Percentiles rank a stretch among this genome's conserved stretches.
Evolutionary conservation across 1,140 invertebrate species (phyloP).

Genomic region (silkworm (Bombyx mori)): DNA sequence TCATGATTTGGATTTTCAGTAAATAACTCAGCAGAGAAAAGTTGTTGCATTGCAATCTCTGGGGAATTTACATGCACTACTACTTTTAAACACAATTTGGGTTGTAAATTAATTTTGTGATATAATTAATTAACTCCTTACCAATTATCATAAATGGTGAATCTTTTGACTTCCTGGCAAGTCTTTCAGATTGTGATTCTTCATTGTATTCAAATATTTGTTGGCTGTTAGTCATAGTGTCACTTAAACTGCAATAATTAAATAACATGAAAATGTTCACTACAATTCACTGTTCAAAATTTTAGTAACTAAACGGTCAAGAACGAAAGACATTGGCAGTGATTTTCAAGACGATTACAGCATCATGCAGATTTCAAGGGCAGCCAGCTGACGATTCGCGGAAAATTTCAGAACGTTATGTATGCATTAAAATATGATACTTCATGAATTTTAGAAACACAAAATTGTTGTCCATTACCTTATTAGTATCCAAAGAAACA

Average conservation of each 20-base stretch:
- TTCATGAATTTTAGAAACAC: too few relatives aligned
- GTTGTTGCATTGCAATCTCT: background rate
- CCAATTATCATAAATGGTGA: conserved; percentile 78
- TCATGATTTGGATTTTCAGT: too few relatives aligned
- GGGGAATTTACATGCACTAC: background rate
- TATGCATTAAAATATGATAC: too few relatives aligned
- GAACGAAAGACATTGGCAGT: too few relatives aligned
- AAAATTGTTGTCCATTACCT: too few relatives aligned
- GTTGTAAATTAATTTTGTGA: background rate
- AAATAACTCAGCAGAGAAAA: too few relatives aligned
- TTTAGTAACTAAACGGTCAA: background rate
- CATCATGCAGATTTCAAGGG: background rate
- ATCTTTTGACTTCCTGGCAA: conserved; percentile 77
- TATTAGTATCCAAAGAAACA: too few relatives aligned
- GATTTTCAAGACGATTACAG: too few relatives aligned
- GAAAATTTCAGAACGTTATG: too few relatives aligned
- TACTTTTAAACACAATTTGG: background rate
- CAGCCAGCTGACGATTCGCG: background rate
- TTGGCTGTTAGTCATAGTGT: conserved; percentile 25
- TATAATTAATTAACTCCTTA: conserved; percentile 36
- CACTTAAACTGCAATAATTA: conserved; percentile 9
- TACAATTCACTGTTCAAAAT: background rate
- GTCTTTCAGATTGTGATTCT: conserved; percentile 69
- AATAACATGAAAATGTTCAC: background rate
- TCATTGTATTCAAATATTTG: conserved; percentile 56